These are phyloP conservation scores for Clarias platycephalus DNA, from an alignment of 2,797 vertebrate species.

Conservation along the genomic window DNA sequence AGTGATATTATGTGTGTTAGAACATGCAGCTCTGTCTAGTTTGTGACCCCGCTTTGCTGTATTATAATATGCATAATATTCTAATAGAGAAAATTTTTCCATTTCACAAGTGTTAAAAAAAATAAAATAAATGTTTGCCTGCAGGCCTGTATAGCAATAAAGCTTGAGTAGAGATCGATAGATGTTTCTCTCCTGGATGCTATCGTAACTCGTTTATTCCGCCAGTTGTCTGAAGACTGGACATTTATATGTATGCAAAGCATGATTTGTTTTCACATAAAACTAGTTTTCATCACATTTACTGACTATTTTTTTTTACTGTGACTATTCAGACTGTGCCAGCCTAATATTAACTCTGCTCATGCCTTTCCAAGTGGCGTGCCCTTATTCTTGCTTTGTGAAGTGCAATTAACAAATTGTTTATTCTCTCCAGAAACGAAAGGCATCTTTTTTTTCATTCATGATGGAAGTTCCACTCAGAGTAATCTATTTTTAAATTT, in stretches of 20 bases:
- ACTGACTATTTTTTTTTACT: not conserved
- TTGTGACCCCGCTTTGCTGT: not conserved
- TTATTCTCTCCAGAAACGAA: not conserved
- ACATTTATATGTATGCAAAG: not conserved
- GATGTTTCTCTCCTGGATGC: slow-evolving; percentile 24
- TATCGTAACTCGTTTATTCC: slow-evolving; percentile 35
- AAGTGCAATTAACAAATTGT: slow-evolving; percentile 8
- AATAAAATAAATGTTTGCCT: not conserved
- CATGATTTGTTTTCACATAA: slow-evolving; percentile 15
- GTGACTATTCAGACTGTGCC: not conserved
- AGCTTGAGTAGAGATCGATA: not conserved
- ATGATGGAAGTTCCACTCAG: not conserved
- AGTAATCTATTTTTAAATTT: not conserved
- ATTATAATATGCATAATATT: slow-evolving; percentile 1
- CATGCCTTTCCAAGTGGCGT: not conserved
- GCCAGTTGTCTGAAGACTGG: slow-evolving; percentile 5
- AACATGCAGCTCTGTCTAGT: not conserved
- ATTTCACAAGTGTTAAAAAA: not conserved
- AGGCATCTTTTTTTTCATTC: not conserved
- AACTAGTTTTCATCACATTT: slow-evolving; percentile 1
- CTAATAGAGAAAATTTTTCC: not conserved
- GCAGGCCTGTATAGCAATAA: not conserved
- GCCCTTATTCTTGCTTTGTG: slow-evolving; percentile 16
- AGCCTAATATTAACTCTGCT: not conserved
- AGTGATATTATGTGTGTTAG: not conserved